A percentile compares a stretch with the other conserved stretches of the same genome.
Conservation (phyloP, 1,140 invertebrate species). For the Hylyphantes graminicola region DNA sequence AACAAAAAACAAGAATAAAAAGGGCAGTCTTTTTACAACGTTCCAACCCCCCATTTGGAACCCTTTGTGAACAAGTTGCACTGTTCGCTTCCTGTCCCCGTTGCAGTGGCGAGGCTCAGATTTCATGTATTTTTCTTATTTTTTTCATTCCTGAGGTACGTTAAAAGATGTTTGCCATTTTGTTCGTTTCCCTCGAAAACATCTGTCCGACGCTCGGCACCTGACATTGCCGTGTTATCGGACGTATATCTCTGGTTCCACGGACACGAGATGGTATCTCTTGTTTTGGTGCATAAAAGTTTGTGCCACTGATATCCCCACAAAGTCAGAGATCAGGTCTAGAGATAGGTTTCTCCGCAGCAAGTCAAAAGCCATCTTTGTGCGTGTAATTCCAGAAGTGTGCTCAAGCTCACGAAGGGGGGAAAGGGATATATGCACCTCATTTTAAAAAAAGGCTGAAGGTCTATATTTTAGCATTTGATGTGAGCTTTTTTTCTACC, state of each 20-base stretch:
- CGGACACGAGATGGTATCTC: conserved; percentile 19
- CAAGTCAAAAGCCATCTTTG: neutral
- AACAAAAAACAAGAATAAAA: conserved; percentile 21
- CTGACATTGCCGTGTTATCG: conserved; percentile 22
- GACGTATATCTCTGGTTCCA: conserved; percentile 7
- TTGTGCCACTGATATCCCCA: neutral
- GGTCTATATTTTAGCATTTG: too few relatives aligned
- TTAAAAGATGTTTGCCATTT: conserved; percentile 34
- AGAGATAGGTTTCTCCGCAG: conserved; percentile 3
- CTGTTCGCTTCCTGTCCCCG: conserved; percentile 28
- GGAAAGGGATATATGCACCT: neutral
- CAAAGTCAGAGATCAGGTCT: conserved; percentile 19
- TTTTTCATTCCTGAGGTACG: conserved; percentile 11
- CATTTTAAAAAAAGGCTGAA: neutral
- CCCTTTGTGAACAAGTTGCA: conserved; percentile 51
- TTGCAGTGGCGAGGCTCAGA: conserved; percentile 9
- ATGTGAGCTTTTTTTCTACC: too few relatives aligned
- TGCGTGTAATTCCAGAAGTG: conserved; percentile 41
- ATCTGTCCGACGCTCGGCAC: conserved; percentile 37
- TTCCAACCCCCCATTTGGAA: neutral
- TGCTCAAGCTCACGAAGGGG: conserved; percentile 8
- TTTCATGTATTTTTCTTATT: conserved; percentile 27
- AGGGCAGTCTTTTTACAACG: neutral
- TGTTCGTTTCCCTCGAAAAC: neutral
- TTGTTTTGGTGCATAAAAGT: conserved; percentile 1